Evolutionary conservation across 2,888 invertebrate genomes (phyloP).

Genomic region (Aphrophora alni): DNA sequence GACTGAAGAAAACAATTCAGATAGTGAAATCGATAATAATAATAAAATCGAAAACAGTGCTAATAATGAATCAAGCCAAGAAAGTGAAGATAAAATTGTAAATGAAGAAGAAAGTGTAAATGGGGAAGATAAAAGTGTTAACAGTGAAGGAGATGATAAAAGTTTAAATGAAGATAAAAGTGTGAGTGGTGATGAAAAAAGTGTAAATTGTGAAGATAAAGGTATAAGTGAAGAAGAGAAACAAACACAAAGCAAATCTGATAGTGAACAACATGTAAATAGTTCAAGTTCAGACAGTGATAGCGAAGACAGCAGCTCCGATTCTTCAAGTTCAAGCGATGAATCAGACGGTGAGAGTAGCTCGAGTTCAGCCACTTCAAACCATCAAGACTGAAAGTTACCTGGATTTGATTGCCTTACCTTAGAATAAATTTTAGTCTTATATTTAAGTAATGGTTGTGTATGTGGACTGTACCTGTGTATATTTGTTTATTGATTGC

Average conservation of each 20-base stretch:
- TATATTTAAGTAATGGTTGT: background rate
- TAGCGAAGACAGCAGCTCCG: conserved; percentile 40
- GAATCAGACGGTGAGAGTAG: conserved; percentile 26
- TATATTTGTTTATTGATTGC: background rate
- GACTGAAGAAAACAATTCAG: conserved; percentile 48
- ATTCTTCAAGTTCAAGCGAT: conserved; percentile 34
- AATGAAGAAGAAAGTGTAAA: background rate
- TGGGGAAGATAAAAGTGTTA: background rate
- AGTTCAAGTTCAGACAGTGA: conserved; percentile 16
- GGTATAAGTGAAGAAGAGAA: conserved; percentile 8
- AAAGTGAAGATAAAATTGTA: background rate
- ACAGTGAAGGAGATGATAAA: background rate
- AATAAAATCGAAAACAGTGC: background rate
- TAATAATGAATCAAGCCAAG: background rate
- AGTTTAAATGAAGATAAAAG: conserved; percentile 28
- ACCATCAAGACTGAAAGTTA: conserved; percentile 39
- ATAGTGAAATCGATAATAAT: background rate
- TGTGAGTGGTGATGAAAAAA: conserved; percentile 6
- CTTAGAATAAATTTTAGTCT: background rate
- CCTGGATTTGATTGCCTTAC: conserved; percentile 34
- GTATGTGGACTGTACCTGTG: background rate
- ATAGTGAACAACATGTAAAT: conserved; percentile 29
- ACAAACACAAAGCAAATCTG: conserved; percentile 33
- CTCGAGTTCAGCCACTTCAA: conserved; percentile 25
- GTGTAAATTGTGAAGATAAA: conserved; percentile 10